Base-by-base conservation (phyloP, 2,113 vertebrate species). In the Arothron firmamentum region DNA sequence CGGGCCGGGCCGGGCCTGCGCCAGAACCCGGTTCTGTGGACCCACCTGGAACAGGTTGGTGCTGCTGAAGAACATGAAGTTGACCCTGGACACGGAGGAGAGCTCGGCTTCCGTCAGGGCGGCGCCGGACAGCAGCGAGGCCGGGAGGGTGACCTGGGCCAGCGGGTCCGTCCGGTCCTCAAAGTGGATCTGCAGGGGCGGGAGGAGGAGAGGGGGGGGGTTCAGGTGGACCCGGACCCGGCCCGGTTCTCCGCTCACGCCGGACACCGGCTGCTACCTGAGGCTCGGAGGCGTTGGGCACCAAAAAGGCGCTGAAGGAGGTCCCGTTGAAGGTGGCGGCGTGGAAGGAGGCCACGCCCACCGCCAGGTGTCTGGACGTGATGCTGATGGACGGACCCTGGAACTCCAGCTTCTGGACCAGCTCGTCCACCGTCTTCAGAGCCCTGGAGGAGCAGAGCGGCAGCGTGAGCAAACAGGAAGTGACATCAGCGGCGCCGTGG, bases 1-100 rank as follows among this genome's bases (percentile, higher is more conserved):
- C 46, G 7, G 7, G 4, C 6, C 43, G 13, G 45, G 1, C 45
- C 3, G 15, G 45, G 15, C 2, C 45, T 3, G 4, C 3, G 2
- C 6, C 43, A 7, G 4, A 14, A 1, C 4, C 16, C n/a, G 17
- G 17, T n/a, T 16, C 47, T 11, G 18, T 6, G n/a, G n/a, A 19
- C 47, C 18, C 62, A 87, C 87, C 81, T 95, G 93, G 68, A 99
- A 99, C 59, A 99, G 91, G 58, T 91, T 94, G 19, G 90, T 92
- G 88, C 91, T 97, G 80, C 91, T 94, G 87, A 98, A 98, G 91
- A 99, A 99, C 74, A 96, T 92, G 83, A 98, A 98, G 55, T 95
- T 93, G 83, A 94, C 93, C 80, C 97, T 92, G 82, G 91, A 93
- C 74, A 93, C 77, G 57, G 81, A 63, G 25, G 90, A 75, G 17